Percentiles rank a stretch among this genome's conserved stretches.
phyloP scores from a whole-genome alignment of 1,140 invertebrate species.

The Pogonus chalceus region DNA sequence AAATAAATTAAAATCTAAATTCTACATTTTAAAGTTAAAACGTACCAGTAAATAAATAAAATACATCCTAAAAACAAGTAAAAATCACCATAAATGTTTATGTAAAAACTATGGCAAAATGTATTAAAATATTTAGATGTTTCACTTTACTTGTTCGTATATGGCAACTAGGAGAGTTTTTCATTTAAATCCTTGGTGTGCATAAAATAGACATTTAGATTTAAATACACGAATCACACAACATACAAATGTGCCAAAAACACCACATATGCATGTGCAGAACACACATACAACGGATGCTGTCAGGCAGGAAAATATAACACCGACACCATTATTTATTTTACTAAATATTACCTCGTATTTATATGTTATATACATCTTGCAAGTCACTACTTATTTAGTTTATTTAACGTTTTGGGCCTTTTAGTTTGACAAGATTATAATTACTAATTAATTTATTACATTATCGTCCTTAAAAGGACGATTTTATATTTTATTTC shows the following conservation, averaged over 20 bases:
- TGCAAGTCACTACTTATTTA: not conserved
- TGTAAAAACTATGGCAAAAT: not conserved
- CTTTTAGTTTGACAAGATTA: too few species aligned
- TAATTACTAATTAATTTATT: too few species aligned
- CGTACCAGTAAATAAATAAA: not conserved
- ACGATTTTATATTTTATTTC: too few species aligned
- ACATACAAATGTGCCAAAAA: conserved; percentile 18
- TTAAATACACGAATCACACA: conserved; percentile 19
- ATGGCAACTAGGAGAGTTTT: conserved; percentile 18
- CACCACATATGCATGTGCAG: conserved; percentile 15
- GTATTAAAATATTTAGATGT: not conserved
- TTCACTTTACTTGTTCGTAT: conserved; percentile 16
- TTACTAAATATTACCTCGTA: not conserved
- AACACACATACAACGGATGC: conserved; percentile 9
- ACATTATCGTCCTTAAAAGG: too few species aligned
- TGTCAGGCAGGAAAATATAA: conserved; percentile 7
- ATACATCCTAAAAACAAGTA: not conserved
- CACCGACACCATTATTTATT: conserved; percentile 5
- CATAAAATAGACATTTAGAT: conserved; percentile 19
- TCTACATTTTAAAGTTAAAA: not conserved
- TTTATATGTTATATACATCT: conserved; percentile 5
- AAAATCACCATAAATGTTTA: not conserved
- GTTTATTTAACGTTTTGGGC: too few species aligned
- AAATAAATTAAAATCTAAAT: conserved; percentile 8
- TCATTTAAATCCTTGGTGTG: conserved; percentile 24